These are phyloP conservation scores for Phoenicopterus ruber DNA, from an alignment of 2,113 vertebrate species.

Conservation along the genomic window DNA sequence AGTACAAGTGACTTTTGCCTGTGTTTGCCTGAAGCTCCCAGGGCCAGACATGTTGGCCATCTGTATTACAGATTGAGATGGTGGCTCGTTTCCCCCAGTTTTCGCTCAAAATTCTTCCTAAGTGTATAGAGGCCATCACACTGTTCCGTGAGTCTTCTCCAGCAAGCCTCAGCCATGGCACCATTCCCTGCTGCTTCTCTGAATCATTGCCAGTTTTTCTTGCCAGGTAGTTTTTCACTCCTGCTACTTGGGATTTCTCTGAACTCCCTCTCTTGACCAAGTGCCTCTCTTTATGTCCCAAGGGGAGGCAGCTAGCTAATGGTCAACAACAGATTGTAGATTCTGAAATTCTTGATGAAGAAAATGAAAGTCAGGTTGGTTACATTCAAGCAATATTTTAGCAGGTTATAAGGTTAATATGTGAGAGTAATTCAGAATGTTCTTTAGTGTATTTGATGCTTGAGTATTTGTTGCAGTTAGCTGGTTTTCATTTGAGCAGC, in stretches of 20 bases:
- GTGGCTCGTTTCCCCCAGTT: background rate
- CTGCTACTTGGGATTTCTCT: background rate
- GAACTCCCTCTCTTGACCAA: background rate
- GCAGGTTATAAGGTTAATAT: background rate
- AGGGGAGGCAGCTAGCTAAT: background rate
- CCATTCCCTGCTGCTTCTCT: background rate
- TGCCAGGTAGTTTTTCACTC: background rate
- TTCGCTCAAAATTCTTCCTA: background rate
- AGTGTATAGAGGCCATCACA: background rate
- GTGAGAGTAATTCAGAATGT: background rate
- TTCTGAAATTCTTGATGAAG: background rate
- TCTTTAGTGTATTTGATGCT: background rate
- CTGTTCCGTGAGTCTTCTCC: background rate
- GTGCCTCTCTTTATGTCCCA: background rate
- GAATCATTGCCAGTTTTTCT: background rate
- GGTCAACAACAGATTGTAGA: background rate
- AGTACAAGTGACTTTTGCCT: background rate
- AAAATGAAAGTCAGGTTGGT: background rate
- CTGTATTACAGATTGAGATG: background rate
- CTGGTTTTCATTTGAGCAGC: background rate
- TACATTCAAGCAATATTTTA: background rate
- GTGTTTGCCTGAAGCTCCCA: background rate
- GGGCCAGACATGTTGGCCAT: background rate
- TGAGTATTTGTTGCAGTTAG: background rate
- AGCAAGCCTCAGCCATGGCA: background rate